Evolutionary conservation across 1,140 invertebrate genomes (phyloP).

Genomic region (Apocrypta bakeri): DNA sequence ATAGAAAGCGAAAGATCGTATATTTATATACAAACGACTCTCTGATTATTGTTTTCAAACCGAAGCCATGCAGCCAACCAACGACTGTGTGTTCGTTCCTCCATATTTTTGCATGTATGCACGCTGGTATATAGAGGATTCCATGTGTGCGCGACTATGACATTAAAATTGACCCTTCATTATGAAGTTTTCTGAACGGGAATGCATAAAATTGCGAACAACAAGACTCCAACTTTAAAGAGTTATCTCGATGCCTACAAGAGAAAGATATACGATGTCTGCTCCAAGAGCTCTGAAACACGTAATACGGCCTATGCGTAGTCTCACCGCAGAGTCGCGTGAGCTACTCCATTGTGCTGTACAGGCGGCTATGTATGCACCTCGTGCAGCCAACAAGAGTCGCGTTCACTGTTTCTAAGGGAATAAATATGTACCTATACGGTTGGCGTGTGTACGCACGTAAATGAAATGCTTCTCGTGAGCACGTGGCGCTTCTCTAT

Average conservation of each 20-base stretch:
- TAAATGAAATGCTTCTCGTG: constrained; percentile 4
- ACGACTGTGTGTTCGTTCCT: background rate
- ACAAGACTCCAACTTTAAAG: too few species aligned
- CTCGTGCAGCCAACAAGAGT: constrained; percentile 49
- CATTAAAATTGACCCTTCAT: too few species aligned
- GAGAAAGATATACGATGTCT: background rate
- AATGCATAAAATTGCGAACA: too few species aligned
- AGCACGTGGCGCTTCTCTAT: constrained; percentile 2
- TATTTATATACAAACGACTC: constrained; percentile 26
- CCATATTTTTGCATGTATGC: background rate
- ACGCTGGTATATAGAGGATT: background rate
- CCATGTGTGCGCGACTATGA: background rate
- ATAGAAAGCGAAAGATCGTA: background rate
- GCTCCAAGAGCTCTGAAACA: background rate
- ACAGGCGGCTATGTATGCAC: constrained; percentile 23
- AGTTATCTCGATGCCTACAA: too few species aligned
- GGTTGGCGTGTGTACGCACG: constrained; percentile 15
- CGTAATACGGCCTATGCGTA: background rate
- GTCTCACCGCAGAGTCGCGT: constrained; percentile 1
- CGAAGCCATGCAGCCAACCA: constrained; percentile 67
- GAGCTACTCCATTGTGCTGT: background rate
- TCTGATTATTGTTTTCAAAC: constrained; percentile 64
- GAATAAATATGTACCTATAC: too few species aligned
- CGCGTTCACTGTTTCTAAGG: constrained; percentile 28
- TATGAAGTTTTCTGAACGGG: too few species aligned